Percentiles rank a stretch among this genome's conserved stretches.
Evolutionary conservation across 2,888 invertebrate genomes (phyloP).

Genomic region (Phania funesta): DNA sequence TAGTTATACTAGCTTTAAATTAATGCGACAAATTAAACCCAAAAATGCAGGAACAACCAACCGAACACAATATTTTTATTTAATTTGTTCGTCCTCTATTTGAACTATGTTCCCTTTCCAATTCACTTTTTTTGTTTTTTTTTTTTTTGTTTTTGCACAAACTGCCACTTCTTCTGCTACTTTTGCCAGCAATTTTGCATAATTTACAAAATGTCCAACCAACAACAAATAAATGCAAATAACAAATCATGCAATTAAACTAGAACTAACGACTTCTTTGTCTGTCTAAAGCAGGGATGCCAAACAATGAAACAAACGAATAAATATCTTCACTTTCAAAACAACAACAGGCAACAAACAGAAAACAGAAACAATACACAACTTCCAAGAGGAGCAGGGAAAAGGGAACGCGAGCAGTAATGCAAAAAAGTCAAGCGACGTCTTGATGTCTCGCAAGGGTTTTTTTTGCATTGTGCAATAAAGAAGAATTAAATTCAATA

Average conservation of each 20-base stretch:
- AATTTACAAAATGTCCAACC: constrained; percentile 39
- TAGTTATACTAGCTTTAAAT: too few species aligned
- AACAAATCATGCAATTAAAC: constrained; percentile 79
- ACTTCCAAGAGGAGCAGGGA: not conserved
- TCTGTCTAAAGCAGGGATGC: constrained; percentile 52
- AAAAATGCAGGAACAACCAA: too few species aligned
- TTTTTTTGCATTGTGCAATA: constrained; percentile 61
- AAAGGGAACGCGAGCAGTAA: constrained; percentile 43
- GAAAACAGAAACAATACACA: constrained; percentile 10
- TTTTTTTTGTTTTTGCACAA: too few species aligned
- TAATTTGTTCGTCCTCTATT: too few species aligned
- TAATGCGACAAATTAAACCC: too few species aligned
- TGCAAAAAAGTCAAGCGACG: constrained; percentile 70
- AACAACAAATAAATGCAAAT: constrained; percentile 74
- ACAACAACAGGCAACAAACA: constrained; percentile 19
- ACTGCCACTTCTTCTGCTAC: not conserved
- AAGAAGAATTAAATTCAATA: constrained; percentile 62
- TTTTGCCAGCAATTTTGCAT: constrained; percentile 38
- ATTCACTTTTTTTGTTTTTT: not conserved
- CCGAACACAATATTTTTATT: too few species aligned
- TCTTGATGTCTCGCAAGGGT: constrained; percentile 78
- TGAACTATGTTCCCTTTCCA: not conserved
- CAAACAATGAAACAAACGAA: constrained; percentile 46
- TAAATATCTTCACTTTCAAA: constrained; percentile 27
- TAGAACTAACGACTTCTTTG: constrained; percentile 76